These are phyloP conservation scores for Lymantria dispar DNA, from an alignment of 2,888 invertebrate species.

Conservation along the genomic window DNA sequence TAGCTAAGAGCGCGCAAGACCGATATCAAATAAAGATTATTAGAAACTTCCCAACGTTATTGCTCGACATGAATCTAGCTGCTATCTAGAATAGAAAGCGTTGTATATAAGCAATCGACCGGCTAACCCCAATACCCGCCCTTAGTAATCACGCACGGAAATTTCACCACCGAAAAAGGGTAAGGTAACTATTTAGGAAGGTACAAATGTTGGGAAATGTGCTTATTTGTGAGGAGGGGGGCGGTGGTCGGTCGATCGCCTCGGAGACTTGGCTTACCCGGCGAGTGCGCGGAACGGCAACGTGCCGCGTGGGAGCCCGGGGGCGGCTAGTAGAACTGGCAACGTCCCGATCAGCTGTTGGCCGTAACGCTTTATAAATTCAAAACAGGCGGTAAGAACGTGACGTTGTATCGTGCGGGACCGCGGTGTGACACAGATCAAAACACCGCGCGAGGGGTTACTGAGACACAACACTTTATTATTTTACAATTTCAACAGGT, in stretches of 20 bases:
- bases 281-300: conserved; percentile 57
- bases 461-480: conserved; percentile 26
- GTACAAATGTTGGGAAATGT: conserved; percentile 51
- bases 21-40: conserved; percentile 21
- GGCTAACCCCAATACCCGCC: conserved; percentile 41
- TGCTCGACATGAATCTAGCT: conserved; percentile 13
- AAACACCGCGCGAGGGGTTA: conserved; percentile 36
- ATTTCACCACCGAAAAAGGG: conserved; percentile 38
- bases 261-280: conserved; percentile 39
- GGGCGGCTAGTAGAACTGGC: conserved; percentile 40
- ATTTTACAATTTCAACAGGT: conserved; percentile 37
- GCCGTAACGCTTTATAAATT: conserved; percentile 62
- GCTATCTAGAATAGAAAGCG: conserved; percentile 26
- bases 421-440: conserved; percentile 46
- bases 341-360: conserved; percentile 75
- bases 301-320: conserved; percentile 46
- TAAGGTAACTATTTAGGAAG: conserved; percentile 55
- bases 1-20: conserved; percentile 10
- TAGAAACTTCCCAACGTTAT: conserved; percentile 24
- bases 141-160: conserved; percentile 14
- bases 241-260: conserved; percentile 73
- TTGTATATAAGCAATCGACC: conserved; percentile 35
- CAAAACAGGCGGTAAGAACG: conserved; percentile 72
- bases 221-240: conserved; percentile 48
- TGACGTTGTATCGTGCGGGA: conserved; percentile 45